Conservation (phyloP, 2,888 invertebrate genomes). For the Neocrepidodera transversa region DNA sequence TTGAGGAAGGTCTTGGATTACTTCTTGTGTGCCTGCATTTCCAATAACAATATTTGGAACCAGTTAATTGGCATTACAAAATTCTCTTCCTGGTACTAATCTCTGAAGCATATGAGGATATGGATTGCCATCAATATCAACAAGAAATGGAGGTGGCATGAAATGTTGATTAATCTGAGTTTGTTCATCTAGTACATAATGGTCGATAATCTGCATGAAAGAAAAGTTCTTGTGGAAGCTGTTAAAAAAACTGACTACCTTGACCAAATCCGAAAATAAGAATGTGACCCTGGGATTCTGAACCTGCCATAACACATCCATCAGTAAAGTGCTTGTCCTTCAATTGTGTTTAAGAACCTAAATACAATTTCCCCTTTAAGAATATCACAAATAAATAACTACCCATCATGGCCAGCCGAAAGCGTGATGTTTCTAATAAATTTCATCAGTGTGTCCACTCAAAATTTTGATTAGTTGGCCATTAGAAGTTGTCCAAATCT, state of each 20-base stretch:
- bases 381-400: conserved; percentile 86
- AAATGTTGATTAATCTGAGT: conserved; percentile 95
- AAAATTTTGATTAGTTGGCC: conserved; percentile 72
- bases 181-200: conserved; percentile 93
- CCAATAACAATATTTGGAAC: conserved; percentile 76
- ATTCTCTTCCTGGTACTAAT: conserved; percentile 90
- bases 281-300: conserved; percentile 95
- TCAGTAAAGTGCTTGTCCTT: conserved; percentile 87
- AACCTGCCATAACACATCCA: conserved; percentile 87
- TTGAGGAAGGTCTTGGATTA: conserved; percentile 66
- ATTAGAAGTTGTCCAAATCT: conserved; percentile 81
- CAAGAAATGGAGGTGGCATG: conserved; percentile 96
- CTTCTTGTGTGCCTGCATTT: conserved; percentile 71
- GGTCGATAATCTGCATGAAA: conserved; percentile 97
- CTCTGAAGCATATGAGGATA: conserved; percentile 87
- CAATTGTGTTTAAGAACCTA: conserved; percentile 75
- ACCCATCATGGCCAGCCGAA: conserved; percentile 97
- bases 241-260: conserved; percentile 69
- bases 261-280: conserved; percentile 86
- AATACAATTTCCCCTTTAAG: conserved; percentile 65
- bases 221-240: conserved; percentile 90
- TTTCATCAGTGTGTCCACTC: conserved; percentile 88
- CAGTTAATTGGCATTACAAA: conserved; percentile 74
- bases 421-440: conserved; percentile 84
- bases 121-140: conserved; percentile 95